Evolutionary conservation across 2,888 invertebrate genomes (phyloP).

Genomic region (Camptogramma bilineatum): DNA sequence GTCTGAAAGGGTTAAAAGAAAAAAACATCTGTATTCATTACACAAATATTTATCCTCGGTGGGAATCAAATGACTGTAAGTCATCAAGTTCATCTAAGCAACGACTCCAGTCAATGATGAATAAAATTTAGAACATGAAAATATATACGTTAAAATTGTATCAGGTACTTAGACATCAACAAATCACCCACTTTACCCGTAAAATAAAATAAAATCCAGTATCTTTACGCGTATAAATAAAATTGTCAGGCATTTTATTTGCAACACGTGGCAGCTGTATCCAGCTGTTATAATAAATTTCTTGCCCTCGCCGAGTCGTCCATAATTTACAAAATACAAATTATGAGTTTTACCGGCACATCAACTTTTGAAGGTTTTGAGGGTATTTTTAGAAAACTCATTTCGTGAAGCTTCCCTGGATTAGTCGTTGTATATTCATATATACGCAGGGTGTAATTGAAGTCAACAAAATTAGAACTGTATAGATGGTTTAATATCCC

Average conservation of each 20-base stretch:
- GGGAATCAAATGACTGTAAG: too few relatives aligned
- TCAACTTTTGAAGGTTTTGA: conserved; percentile 6
- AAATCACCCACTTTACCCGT: not conserved
- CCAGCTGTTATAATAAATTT: conserved; percentile 34
- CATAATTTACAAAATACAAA: conserved; percentile 18
- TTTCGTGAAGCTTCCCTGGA: not conserved
- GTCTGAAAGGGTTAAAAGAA: too few relatives aligned
- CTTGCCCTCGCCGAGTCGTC: conserved; percentile 14
- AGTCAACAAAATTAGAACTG: not conserved
- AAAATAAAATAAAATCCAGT: conserved; percentile 1
- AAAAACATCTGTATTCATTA: too few relatives aligned
- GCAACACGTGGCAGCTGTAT: conserved; percentile 24
- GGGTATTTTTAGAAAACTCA: conserved; percentile 14
- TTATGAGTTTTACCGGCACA: conserved; percentile 14
- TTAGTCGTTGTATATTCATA: not conserved
- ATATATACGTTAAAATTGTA: too few relatives aligned
- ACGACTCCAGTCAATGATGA: too few relatives aligned
- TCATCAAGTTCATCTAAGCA: too few relatives aligned
- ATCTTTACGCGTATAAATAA: conserved; percentile 1
- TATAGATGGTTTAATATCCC: too few relatives aligned
- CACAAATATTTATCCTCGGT: too few relatives aligned
- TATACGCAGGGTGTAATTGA: not conserved
- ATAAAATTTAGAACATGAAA: too few relatives aligned
- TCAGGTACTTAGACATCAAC: not conserved
- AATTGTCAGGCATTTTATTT: conserved; percentile 32